phyloP scores from a whole-genome alignment of 2,797 vertebrate species.

The Oreochromis grahami region DNA sequence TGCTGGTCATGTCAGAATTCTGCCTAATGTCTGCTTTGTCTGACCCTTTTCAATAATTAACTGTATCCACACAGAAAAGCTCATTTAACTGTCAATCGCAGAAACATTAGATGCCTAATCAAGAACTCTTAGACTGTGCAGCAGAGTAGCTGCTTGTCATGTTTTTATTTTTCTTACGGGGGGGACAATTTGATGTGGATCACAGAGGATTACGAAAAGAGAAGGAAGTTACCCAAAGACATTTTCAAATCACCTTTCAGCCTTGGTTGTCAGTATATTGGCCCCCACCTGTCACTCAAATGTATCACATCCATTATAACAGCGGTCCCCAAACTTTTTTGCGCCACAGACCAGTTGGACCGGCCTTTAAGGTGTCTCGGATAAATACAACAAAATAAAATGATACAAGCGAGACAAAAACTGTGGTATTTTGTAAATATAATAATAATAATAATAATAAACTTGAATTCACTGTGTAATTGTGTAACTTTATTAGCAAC shows the following conservation, averaged over 20 bases:
- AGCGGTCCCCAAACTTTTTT: no score
- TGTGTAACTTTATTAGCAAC: no score
- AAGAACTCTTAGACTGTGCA: background rate
- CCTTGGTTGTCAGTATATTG: background rate
- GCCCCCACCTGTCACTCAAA: background rate
- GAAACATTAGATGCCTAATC: background rate
- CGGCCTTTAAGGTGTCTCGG: no score
- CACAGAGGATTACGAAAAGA: background rate
- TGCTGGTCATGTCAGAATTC: background rate
- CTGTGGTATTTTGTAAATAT: no score
- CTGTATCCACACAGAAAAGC: background rate
- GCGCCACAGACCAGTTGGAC: no score
- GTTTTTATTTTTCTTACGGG: background rate
- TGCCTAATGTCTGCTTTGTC: background rate
- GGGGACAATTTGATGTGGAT: background rate
- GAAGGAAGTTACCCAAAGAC: background rate
- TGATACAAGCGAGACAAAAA: no score
- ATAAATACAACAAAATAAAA: no score
- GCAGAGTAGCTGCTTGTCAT: background rate
- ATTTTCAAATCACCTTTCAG: background rate
- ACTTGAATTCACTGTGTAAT: no score
- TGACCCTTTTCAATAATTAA: background rate
- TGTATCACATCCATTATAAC: background rate
- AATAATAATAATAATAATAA: no score
- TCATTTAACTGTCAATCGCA: background rate